phyloP scores from a whole-genome alignment of 2,888 invertebrate genomes.

The Lycocerus yunnanus region DNA sequence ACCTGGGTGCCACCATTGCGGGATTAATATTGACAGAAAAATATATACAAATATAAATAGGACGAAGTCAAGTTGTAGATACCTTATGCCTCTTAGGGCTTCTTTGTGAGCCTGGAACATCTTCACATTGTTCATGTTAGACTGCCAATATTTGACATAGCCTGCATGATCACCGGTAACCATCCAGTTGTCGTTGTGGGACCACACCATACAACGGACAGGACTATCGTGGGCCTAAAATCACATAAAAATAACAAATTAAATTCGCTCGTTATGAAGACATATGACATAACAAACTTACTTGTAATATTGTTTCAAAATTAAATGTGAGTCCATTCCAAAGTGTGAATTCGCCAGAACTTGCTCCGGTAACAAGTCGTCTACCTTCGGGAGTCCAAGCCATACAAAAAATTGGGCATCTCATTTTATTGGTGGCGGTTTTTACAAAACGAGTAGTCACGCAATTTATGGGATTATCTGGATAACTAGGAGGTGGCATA shows the following conservation, averaged over 20 bases:
- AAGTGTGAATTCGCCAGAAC: conserved; percentile 98
- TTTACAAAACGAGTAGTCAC: conserved; percentile 95
- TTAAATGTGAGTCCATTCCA: conserved; percentile 99
- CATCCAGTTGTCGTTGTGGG: conserved; percentile 99
- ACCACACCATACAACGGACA: conserved; percentile 99
- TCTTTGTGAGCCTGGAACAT: conserved; percentile 99
- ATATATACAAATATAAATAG: conserved; percentile 50
- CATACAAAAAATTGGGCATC: conserved; percentile 98
- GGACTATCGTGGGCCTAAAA: conserved; percentile 96
- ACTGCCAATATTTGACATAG: conserved; percentile 99
- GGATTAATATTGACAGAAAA: conserved; percentile 34
- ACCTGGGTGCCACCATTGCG: neutral
- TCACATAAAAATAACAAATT: conserved; percentile 19
- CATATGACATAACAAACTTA: conserved; percentile 49
- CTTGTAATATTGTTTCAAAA: conserved; percentile 99
- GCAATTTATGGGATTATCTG: conserved; percentile 95
- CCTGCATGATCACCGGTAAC: conserved; percentile 98
- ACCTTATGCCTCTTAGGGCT: conserved; percentile 97
- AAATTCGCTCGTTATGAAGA: neutral
- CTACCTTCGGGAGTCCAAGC: conserved; percentile 99
- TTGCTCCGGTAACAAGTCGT: conserved; percentile 96
- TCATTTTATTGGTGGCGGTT: conserved; percentile 99
- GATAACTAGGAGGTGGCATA: conserved; percentile 91
- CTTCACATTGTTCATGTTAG: conserved; percentile 99
- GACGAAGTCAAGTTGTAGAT: conserved; percentile 59